Conservation (phyloP, 2,113 vertebrate species). For the Pithys albifrons region DNA sequence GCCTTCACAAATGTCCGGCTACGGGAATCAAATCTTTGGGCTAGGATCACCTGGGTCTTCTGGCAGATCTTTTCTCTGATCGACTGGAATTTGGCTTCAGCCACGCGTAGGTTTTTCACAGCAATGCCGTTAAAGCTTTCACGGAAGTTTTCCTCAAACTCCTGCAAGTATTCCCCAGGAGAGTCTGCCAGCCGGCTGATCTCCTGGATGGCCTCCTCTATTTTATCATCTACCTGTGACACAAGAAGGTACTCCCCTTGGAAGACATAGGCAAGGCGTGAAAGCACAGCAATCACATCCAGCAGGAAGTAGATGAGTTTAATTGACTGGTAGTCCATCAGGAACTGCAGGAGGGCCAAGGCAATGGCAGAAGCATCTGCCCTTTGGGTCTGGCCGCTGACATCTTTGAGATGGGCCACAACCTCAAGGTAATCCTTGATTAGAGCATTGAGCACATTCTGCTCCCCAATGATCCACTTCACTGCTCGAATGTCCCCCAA, state of each 20-base stretch:
- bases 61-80: slow-evolving; percentile 97
- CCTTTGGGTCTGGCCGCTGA: slow-evolving; percentile 92
- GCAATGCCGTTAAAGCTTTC: slow-evolving; percentile 94
- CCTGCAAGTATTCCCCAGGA: slow-evolving; percentile 92
- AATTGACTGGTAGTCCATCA: slow-evolving; percentile 94
- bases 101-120: slow-evolving; percentile 92
- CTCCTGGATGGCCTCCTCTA: slow-evolving; percentile 92
- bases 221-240: slow-evolving; percentile 89
- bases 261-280: slow-evolving; percentile 90
- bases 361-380: slow-evolving; percentile 91
- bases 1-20: slow-evolving; percentile 88
- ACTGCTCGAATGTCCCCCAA: slow-evolving; percentile 92
- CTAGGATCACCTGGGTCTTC: slow-evolving; percentile 88
- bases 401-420: slow-evolving; percentile 90
- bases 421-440: slow-evolving; percentile 97
- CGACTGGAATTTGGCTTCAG: slow-evolving; percentile 95
- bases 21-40: slow-evolving; percentile 87
- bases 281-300: slow-evolving; percentile 90
- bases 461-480: slow-evolving; percentile 94
- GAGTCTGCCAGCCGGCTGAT: slow-evolving; percentile 89
- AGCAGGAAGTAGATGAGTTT: slow-evolving; percentile 97
- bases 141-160: slow-evolving; percentile 94
- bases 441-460: slow-evolving; percentile 92
- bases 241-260: slow-evolving; percentile 91
- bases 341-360: slow-evolving; percentile 92